Percentiles rank a stretch among this genome's conserved stretches.
These are phyloP conservation scores for Volucella inanis DNA, from an alignment of 2,888 invertebrate genomes.

Conservation along the genomic window DNA sequence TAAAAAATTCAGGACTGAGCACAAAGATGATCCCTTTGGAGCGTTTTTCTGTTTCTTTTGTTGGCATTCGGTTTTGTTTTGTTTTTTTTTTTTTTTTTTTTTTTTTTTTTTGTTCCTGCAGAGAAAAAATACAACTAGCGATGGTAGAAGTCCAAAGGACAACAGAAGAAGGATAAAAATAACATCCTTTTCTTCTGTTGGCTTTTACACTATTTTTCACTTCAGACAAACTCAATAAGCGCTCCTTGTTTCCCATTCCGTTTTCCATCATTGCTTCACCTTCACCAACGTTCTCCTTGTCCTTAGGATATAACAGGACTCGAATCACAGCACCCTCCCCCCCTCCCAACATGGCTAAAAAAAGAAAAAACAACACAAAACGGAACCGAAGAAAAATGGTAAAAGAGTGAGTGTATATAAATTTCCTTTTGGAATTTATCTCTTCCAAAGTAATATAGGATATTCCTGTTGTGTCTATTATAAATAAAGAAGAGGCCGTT, in stretches of 20 bases:
- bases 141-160: slow-evolving; percentile 8
- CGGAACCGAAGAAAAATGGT: slow-evolving; percentile 2
- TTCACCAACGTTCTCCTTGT: background rate
- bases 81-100: too few relatives aligned
- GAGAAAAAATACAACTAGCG: background rate
- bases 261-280: background rate
- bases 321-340: too few relatives aligned
- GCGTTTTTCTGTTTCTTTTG: slow-evolving; percentile 21
- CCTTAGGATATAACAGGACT: background rate
- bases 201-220: slow-evolving; percentile 74
- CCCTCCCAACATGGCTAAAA: too few relatives aligned
- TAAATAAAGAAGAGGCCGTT: slow-evolving; percentile 70
- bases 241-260: slow-evolving; percentile 28
- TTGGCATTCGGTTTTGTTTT: background rate
- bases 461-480: slow-evolving; percentile 71
- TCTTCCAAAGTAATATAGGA: slow-evolving; percentile 59
- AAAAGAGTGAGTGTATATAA: slow-evolving; percentile 45
- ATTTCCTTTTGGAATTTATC: slow-evolving; percentile 67
- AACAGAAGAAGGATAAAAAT: slow-evolving; percentile 39
- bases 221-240: slow-evolving; percentile 74
- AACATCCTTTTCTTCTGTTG: slow-evolving; percentile 64
- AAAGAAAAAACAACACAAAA: background rate
- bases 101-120: slow-evolving; percentile 32
- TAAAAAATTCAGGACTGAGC: slow-evolving; percentile 40
- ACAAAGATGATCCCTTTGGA: slow-evolving; percentile 60